phyloP scores from a whole-genome alignment of 2,113 vertebrate species.

The Xiphophorus maculatus region DNA sequence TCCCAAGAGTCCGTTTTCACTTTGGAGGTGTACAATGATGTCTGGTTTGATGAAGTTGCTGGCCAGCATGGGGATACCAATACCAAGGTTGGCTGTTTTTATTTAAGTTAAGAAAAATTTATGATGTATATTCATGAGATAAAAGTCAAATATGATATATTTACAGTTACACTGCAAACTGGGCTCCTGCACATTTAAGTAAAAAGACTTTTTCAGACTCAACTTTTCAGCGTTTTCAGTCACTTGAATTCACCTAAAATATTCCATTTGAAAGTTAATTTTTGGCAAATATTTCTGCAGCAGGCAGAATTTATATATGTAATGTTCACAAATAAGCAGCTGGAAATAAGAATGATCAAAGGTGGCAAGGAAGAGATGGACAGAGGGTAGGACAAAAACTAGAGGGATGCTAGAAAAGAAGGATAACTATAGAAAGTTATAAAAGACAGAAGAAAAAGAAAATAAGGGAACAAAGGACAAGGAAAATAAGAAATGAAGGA shows the following conservation, averaged over 20 bases:
- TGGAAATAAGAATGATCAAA: neutral
- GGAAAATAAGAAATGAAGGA: too few species aligned
- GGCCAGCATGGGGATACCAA: conserved; percentile 96
- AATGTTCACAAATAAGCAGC: neutral
- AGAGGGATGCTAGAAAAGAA: too few species aligned
- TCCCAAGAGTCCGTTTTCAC: conserved; percentile 97
- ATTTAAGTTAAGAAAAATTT: conserved; percentile 52
- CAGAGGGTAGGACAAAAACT: too few species aligned
- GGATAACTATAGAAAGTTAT: too few species aligned
- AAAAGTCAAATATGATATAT: neutral
- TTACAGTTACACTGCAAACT: neutral
- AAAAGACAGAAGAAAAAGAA: too few species aligned
- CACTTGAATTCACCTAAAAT: neutral
- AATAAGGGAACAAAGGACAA: too few species aligned
- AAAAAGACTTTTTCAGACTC: neutral
- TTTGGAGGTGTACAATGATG: conserved; percentile 96
- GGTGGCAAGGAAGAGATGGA: neutral
- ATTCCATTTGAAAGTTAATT: neutral
- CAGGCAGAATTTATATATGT: neutral
- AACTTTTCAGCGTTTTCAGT: neutral
- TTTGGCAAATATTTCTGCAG: neutral
- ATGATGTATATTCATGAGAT: neutral
- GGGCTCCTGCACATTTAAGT: neutral
- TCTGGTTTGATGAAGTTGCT: conserved; percentile 96
- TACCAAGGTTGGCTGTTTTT: conserved; percentile 92